Conservation (phyloP, 92 coral and sea anemone species). For the Heteractis magnifica region DNA sequence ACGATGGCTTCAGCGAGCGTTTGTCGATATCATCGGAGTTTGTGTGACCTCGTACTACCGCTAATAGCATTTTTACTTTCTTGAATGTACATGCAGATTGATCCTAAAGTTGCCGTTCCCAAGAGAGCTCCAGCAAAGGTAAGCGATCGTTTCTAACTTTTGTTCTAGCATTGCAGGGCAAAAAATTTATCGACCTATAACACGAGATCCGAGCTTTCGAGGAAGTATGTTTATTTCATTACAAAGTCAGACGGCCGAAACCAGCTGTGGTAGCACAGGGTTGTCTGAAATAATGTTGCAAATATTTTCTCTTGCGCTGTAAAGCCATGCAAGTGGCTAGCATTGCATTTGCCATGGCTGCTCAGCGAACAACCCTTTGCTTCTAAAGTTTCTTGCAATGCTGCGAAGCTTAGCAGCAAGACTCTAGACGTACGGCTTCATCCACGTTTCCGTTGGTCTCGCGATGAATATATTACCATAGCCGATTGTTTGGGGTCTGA, state of each 20-base stretch:
- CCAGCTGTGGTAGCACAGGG: slow-evolving; percentile 42
- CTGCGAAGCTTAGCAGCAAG: slow-evolving; percentile 18
- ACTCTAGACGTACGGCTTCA: slow-evolving; percentile 25
- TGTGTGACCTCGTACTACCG: slow-evolving; percentile 32
- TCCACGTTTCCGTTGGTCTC: slow-evolving; percentile 33
- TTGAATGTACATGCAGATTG: slow-evolving; percentile 74
- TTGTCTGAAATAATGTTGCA: slow-evolving; percentile 28
- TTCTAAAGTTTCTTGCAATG: slow-evolving; percentile 12
- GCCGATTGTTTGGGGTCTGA: slow-evolving; percentile 25
- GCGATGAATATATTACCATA: slow-evolving; percentile 2
- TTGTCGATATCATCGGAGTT: slow-evolving; percentile 25
- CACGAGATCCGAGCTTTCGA: not conserved
- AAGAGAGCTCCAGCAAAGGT: slow-evolving; percentile 98
- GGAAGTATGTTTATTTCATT: slow-evolving; percentile 23
- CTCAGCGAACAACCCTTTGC: slow-evolving; percentile 8
- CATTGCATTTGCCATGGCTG: slow-evolving; percentile 10
- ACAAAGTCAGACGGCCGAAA: slow-evolving; percentile 23
- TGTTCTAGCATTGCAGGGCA: slow-evolving; percentile 12
- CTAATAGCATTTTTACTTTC: slow-evolving; percentile 40
- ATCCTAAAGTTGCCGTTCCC: slow-evolving; percentile 95
- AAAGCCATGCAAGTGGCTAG: slow-evolving; percentile 38
- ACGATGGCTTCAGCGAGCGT: slow-evolving; percentile 31
- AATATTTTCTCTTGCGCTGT: slow-evolving; percentile 6
- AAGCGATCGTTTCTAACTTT: slow-evolving; percentile 32
- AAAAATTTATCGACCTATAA: not conserved